Evolutionary conservation across 2,113 vertebrate genomes (phyloP).

Genomic region (Hippocampus zosterae): DNA sequence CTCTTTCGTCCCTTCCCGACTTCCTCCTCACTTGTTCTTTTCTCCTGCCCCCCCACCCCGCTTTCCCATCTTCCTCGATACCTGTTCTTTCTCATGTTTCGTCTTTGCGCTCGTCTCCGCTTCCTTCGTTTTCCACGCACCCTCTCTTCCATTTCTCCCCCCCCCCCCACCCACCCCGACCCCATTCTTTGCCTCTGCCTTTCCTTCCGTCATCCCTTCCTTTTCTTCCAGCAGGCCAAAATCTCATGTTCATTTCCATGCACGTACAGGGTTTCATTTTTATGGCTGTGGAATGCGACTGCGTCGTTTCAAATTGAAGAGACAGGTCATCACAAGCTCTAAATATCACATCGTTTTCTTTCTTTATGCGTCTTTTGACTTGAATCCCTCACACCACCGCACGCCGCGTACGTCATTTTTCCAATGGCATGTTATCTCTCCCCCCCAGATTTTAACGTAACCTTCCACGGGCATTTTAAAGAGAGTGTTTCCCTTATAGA

Average conservation of each 20-base stretch:
- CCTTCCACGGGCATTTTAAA: constrained; percentile 14
- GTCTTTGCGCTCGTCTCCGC: not conserved
- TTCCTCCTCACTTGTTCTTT: not conserved
- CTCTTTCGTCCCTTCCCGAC: not conserved
- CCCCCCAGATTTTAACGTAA: not conserved
- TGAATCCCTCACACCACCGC: not conserved
- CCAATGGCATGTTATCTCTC: not conserved
- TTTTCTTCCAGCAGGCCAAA: not conserved
- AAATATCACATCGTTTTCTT: not conserved
- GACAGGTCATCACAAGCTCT: constrained; percentile 33
- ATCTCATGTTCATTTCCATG: constrained; percentile 7
- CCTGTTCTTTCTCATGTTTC: not conserved
- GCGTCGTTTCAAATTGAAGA: constrained; percentile 21
- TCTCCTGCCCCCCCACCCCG: not conserved
- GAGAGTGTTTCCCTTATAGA: constrained; percentile 21
- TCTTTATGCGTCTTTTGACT: constrained; percentile 17
- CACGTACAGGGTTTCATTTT: constrained; percentile 20
- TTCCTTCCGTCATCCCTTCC: not conserved
- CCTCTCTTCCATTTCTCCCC: not conserved
- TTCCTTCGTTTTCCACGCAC: not conserved
- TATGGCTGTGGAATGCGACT: constrained; percentile 38
- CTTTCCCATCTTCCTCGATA: not conserved
- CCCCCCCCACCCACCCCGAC: no score
- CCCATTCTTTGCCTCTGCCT: not conserved
- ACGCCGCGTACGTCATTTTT: not conserved